These are phyloP conservation scores for Lycophotia porphyrea DNA, from an alignment of 2,888 invertebrate species.

Conservation along the genomic window DNA sequence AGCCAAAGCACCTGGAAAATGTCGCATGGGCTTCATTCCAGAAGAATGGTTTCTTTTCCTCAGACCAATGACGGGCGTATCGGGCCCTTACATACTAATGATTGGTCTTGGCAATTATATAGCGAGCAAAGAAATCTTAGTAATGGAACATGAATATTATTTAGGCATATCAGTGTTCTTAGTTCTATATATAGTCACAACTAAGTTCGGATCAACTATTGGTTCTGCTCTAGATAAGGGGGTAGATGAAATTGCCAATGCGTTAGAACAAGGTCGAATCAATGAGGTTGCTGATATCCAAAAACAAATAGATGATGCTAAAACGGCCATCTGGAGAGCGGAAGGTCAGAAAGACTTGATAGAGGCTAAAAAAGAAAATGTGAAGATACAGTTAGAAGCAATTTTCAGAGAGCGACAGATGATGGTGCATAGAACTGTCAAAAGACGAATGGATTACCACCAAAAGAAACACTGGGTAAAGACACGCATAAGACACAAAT, in stretches of 20 bases:
- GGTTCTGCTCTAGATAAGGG: conserved; percentile 92
- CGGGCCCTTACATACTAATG: conserved; percentile 97
- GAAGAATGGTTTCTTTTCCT: conserved; percentile 94
- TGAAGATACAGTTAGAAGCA: conserved; percentile 97
- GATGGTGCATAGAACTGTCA: conserved; percentile 90
- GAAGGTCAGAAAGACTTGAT: conserved; percentile 94
- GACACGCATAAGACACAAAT: conserved; percentile 96
- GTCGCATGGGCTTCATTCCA: conserved; percentile 89
- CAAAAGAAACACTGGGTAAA: conserved; percentile 94
- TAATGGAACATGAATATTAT: conserved; percentile 98
- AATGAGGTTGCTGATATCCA: conserved; percentile 85
- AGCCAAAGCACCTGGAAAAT: conserved; percentile 81
- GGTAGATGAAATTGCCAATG: conserved; percentile 90
- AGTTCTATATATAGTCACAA: conserved; percentile 90
- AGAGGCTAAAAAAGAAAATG: conserved; percentile 97
- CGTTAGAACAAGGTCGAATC: conserved; percentile 89
- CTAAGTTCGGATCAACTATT: conserved; percentile 92
- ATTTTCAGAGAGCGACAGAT: conserved; percentile 93
- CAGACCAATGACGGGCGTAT: conserved; percentile 96
- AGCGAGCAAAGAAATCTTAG: conserved; percentile 97
- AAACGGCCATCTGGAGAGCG: conserved; percentile 93
- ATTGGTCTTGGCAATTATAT: conserved; percentile 94
- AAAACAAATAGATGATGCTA: conserved; percentile 90
- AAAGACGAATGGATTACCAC: conserved; percentile 96
- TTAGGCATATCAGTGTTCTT: conserved; percentile 93